phyloP scores from a whole-genome alignment of 2,113 vertebrate species.

The Pardalotus punctatus region DNA sequence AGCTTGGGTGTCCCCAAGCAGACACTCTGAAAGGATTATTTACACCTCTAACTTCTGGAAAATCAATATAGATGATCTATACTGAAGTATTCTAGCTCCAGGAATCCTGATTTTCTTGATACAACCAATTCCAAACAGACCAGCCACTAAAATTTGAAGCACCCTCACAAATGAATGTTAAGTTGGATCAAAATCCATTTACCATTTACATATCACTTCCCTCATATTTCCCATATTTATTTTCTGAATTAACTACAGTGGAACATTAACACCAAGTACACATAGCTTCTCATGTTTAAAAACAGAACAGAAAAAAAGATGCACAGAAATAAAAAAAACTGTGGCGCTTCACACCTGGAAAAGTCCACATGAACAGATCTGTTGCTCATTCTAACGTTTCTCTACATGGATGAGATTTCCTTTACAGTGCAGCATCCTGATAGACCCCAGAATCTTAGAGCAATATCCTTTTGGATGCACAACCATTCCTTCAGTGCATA shows the following conservation, averaged over 20 bases:
- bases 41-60: not conserved
- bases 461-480: not conserved
- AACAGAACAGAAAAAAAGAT: not conserved
- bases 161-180: not conserved
- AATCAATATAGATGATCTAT: not conserved
- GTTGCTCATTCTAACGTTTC: not conserved
- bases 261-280: not conserved
- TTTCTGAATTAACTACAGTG: not conserved
- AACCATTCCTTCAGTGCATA: not conserved
- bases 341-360: not conserved
- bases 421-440: not conserved
- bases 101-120: not conserved
- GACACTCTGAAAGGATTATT: not conserved
- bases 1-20: not conserved
- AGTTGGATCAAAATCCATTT: not conserved
- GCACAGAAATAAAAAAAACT: not conserved
- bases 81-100: not conserved
- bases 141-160: not conserved
- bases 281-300: not conserved
- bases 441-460: not conserved
- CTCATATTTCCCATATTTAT: not conserved
- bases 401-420: not conserved
- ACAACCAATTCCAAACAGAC: not conserved
- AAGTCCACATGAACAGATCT: not conserved
- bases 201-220: not conserved